These are phyloP conservation scores for Choloepus hoffmanni DNA, from an alignment of 2,113 vertebrate genomes.

Conservation along the genomic window DNA sequence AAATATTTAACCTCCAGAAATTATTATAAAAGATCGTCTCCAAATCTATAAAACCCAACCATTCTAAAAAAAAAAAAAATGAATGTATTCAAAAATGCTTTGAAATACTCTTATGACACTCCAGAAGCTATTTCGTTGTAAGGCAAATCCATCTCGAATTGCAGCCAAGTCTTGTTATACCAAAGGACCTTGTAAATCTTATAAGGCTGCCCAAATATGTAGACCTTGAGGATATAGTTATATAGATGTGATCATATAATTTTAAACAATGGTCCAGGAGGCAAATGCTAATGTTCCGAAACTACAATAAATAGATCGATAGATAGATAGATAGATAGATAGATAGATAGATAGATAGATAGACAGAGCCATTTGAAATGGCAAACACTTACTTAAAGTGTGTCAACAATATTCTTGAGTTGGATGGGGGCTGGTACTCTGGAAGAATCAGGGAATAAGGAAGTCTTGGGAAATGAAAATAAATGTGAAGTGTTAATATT, in stretches of 20 bases:
- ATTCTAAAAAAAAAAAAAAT: conserved; percentile 21
- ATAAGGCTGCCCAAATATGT: conserved; percentile 23
- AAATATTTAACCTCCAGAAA: neutral
- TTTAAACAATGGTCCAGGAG: conserved; percentile 23
- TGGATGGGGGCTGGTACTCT: neutral
- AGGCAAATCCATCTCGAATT: conserved; percentile 58
- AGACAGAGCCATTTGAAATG: neutral
- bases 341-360: no score
- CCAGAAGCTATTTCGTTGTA: conserved; percentile 38
- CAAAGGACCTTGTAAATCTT: conserved; percentile 63
- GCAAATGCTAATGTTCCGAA: conserved; percentile 65
- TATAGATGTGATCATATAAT: conserved; percentile 60
- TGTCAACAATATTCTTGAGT: neutral
- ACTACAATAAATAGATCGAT: neutral
- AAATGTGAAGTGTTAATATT: neutral
- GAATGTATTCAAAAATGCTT: conserved; percentile 49
- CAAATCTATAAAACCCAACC: neutral
- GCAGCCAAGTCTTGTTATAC: conserved; percentile 63
- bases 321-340: no score
- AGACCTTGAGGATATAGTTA: conserved; percentile 50
- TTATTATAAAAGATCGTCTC: neutral
- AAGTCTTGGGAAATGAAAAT: neutral
- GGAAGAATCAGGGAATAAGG: neutral
- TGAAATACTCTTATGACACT: conserved; percentile 30
- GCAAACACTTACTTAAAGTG: conserved; percentile 20